A percentile compares a stretch with the other conserved stretches of the same genome.
Evolutionary conservation across 2,113 vertebrate genomes (phyloP).

Genomic region (Morone chrysops): DNA sequence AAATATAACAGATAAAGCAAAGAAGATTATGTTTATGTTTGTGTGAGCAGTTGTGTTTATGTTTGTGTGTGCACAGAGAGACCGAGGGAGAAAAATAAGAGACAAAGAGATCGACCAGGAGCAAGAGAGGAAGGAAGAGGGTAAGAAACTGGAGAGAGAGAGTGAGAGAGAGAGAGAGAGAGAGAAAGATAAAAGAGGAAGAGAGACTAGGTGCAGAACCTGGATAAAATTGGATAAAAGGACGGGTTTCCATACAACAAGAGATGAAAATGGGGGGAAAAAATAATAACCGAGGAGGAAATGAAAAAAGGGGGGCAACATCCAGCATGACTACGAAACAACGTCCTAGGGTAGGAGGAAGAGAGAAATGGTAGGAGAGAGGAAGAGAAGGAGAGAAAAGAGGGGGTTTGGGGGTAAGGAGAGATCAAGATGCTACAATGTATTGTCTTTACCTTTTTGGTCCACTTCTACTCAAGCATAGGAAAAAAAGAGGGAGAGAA

Average conservation of each 20-base stretch:
- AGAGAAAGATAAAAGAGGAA: constrained; percentile 36
- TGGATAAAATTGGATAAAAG: constrained; percentile 80
- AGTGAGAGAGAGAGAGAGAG: constrained; percentile 7
- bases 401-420: constrained; percentile 65
- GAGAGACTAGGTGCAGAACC: constrained; percentile 76
- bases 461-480: constrained; percentile 99
- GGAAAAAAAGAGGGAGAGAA: constrained; percentile 91
- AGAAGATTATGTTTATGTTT: constrained; percentile 48
- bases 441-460: constrained; percentile 96
- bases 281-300: constrained; percentile 59
- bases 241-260: constrained; percentile 73
- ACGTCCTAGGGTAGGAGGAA: constrained; percentile 89
- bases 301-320: constrained; percentile 85
- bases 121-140: constrained; percentile 52
- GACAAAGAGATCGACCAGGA: constrained; percentile 65
- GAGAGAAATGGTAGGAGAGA: constrained; percentile 75
- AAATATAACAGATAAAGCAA: constrained; percentile 32
- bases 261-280: constrained; percentile 70
- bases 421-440: constrained; percentile 86
- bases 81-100: constrained; percentile 48
- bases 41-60: constrained; percentile 51
- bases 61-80: constrained; percentile 60
- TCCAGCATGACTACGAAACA: constrained; percentile 92
- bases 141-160: constrained; percentile 50
- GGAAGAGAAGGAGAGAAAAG: constrained; percentile 68